Evolutionary conservation across 2,888 invertebrate genomes (phyloP), one percentile per base, ranked within the genome.

Genomic region (Pardosa pseudoannulata): DNA sequence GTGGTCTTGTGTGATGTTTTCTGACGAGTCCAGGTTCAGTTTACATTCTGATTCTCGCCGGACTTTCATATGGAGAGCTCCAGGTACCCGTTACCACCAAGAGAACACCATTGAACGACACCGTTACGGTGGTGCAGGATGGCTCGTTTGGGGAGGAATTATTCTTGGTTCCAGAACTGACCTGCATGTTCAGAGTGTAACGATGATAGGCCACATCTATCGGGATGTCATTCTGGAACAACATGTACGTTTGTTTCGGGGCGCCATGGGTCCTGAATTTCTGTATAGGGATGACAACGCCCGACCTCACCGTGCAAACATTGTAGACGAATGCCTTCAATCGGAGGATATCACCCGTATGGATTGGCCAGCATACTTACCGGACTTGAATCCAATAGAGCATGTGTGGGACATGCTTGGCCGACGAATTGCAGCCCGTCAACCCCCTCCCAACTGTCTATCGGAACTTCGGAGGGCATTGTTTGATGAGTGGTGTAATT

Each of bases 171-270:
- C 32, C 36, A 50, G 73, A 56, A 73, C 73, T 16, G 31, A 62
- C 13, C 73, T 31, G 31, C 56, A 56, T 56, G 73, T 56, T 62
- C 31, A 73, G n/a, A 73, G 0, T 27, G 73, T 0, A 56, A 50
- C 56, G 0, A 73, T 73, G 73, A 32, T 19, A 73, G 56, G 73
- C 73, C 73, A 73, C 0, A 73, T 56, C 27, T 73, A 56, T 73
- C 56, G 56, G 56, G 56, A 31, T 5, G 16, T 29, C 56, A 73
- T 56, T 73, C 73, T 56, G 36, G 31, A 73, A 56, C 73, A 73
- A n/a, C 56, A 73, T 73, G 32, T 31, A 7, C 62, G 73, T 56
- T 62, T 73, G 32, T 73, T 73, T 62, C 6, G 56, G 73, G 32
- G 56, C 27, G 73, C 19, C 32, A 56, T 73, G 68, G 0, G 73